These are phyloP conservation scores for Pogoniulus pusillus DNA, from an alignment of 2,797 vertebrate species.

Conservation along the genomic window DNA sequence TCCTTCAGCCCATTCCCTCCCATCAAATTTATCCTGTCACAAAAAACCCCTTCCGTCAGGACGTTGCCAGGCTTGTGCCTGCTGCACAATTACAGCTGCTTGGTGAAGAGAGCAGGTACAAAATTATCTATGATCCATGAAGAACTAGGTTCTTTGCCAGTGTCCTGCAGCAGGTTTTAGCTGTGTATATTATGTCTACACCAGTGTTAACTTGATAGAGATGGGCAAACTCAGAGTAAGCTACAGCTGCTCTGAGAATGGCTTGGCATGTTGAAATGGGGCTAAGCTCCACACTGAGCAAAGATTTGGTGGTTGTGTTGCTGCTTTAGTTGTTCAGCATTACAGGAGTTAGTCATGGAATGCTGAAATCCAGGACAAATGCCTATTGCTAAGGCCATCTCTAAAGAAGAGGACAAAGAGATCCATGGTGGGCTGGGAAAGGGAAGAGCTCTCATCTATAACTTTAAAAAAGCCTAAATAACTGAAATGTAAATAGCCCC, in stretches of 20 bases:
- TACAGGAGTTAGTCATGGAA: not conserved
- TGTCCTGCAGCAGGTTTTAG: not conserved
- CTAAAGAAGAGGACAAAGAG: not conserved
- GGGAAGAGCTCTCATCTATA: not conserved
- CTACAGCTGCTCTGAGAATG: not conserved
- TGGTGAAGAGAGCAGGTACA: not conserved
- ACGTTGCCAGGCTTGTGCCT: not conserved
- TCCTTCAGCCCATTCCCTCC: not conserved
- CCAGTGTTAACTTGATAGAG: not conserved
- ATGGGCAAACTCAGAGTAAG: not conserved
- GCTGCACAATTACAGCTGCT: not conserved
- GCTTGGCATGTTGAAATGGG: not conserved
- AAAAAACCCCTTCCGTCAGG: not conserved
- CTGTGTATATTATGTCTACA: not conserved
- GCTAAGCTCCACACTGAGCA: not conserved
- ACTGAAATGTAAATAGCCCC: not conserved
- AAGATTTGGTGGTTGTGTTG: not conserved
- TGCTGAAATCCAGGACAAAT: not conserved
- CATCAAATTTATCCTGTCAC: not conserved
- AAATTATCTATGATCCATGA: not conserved
- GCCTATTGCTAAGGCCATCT: not conserved
- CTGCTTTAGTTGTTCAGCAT: not conserved
- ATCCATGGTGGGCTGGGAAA: not conserved
- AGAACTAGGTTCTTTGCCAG: not conserved
- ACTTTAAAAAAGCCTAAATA: not conserved